phyloP scores from a whole-genome alignment of 2,888 invertebrate genomes.

The Diaphora mendica region DNA sequence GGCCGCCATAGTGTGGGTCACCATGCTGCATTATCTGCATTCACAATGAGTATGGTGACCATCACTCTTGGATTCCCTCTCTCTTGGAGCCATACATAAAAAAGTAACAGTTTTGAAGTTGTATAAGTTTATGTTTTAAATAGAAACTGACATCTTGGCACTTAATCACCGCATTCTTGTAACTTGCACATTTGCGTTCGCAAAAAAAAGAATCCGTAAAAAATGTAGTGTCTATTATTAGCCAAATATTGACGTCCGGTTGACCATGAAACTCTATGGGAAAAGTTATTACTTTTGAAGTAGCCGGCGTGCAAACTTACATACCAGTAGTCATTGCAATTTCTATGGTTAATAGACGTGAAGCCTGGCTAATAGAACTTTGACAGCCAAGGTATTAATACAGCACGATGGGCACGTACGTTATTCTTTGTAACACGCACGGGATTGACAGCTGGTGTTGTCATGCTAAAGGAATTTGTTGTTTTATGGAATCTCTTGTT shows the following conservation, averaged over 20 bases:
- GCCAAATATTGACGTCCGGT: background rate
- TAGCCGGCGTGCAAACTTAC: conserved; percentile 15
- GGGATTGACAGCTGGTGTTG: background rate
- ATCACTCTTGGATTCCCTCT: too few relatives aligned
- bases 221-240: background rate
- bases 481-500: background rate
- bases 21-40: too few relatives aligned
- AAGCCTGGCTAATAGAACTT: conserved; percentile 44
- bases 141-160: too few relatives aligned
- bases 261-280: conserved; percentile 16
- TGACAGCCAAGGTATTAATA: conserved; percentile 40
- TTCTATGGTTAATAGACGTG: conserved; percentile 44
- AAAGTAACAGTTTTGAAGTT: too few relatives aligned
- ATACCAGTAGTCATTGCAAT: conserved; percentile 45
- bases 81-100: too few relatives aligned
- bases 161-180: background rate
- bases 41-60: too few relatives aligned
- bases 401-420: conserved; percentile 48
- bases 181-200: background rate
- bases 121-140: too few relatives aligned
- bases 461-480: conserved; percentile 9
- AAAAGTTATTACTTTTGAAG: conserved; percentile 21
- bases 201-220: background rate
- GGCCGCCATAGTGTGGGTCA: too few relatives aligned
- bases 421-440: conserved; percentile 33